Evolutionary conservation across 2,113 vertebrate genomes (phyloP).

Genomic region (Macrotus californicus): DNA sequence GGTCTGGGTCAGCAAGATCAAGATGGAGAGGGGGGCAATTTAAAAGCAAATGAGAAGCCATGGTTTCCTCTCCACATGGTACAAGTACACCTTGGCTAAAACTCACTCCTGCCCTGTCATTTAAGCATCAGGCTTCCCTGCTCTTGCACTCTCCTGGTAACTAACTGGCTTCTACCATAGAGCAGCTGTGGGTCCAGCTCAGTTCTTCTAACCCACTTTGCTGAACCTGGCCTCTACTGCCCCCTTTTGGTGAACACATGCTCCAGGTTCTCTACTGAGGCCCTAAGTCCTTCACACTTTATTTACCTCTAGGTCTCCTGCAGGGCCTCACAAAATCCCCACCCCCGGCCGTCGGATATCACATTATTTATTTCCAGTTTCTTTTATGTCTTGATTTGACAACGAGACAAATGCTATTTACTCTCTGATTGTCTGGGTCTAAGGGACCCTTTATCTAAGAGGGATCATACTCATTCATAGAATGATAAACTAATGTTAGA

Average conservation of each 20-base stretch:
- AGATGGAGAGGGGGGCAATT: slow-evolving; percentile 13
- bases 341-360: background rate
- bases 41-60: slow-evolving; percentile 56
- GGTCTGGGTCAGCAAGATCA: slow-evolving; percentile 33
- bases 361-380: background rate
- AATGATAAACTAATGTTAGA: background rate
- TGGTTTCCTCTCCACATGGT: slow-evolving; percentile 45
- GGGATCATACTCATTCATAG: background rate
- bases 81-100: background rate
- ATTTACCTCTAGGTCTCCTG: background rate
- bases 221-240: background rate
- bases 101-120: slow-evolving; percentile 3
- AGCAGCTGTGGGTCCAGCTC: background rate
- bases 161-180: background rate
- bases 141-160: background rate
- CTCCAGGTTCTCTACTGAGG: background rate
- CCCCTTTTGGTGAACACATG: background rate
- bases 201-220: background rate
- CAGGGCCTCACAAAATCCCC: background rate
- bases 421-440: background rate
- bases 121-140: background rate
- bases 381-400: background rate
- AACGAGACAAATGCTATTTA: background rate
- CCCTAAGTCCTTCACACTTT: background rate
- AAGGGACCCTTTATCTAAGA: background rate